A percentile compares a stretch with the other conserved stretches of the same genome.
phyloP scores from a whole-genome alignment of 2,113 vertebrate genomes.

The Ranitomeya imitator region DNA sequence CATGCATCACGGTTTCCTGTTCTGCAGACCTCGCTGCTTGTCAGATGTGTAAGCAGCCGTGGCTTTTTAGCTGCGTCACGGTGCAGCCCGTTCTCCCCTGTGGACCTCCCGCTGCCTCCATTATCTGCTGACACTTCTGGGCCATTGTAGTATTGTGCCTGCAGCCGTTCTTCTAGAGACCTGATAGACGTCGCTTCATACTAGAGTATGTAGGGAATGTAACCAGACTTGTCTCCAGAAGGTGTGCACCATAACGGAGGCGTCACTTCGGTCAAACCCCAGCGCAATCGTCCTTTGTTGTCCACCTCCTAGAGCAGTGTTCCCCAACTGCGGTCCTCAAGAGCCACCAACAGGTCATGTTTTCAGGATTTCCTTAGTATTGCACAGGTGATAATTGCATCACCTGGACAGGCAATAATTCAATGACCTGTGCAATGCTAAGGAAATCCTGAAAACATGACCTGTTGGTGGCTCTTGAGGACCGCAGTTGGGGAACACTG shows the following conservation, averaged over 20 bases:
- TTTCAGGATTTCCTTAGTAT: no score
- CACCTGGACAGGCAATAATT: no score
- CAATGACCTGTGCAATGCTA: no score
- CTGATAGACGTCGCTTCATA: not conserved
- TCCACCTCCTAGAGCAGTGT: no score
- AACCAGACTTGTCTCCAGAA: constrained; percentile 23
- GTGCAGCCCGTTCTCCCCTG: not conserved
- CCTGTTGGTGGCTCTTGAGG: no score
- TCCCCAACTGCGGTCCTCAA: no score
- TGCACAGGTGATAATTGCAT: no score
- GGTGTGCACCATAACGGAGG: not conserved
- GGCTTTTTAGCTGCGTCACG: not conserved
- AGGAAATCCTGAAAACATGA: no score
- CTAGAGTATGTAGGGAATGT: not conserved
- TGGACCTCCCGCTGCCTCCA: not conserved
- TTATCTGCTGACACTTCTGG: not conserved
- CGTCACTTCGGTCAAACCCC: not conserved
- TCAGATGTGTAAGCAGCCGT: not conserved
- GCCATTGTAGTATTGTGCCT: not conserved
- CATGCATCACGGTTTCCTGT: not conserved
- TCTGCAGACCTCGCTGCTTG: not conserved
- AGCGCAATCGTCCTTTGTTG: not conserved
- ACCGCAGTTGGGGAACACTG: no score
- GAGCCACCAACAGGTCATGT: no score
- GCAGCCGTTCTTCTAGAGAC: not conserved